phyloP scores from a whole-genome alignment of 2,888 invertebrate genomes.

The Leucophenga montana region DNA sequence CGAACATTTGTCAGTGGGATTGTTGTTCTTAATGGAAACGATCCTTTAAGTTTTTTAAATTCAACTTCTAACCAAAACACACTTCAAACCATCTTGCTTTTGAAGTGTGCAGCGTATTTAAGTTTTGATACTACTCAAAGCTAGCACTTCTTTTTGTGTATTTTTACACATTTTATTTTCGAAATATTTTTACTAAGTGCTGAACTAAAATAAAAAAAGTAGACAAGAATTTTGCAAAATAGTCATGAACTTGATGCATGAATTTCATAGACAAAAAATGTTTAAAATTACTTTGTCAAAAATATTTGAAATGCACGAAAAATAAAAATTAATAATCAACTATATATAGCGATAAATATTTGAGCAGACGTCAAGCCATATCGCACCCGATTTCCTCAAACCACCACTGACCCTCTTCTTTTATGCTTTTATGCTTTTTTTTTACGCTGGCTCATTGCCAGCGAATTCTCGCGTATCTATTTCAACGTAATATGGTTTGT shows the following conservation, averaged over 20 bases:
- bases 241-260: slow-evolving; percentile 60
- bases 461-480: slow-evolving; percentile 1
- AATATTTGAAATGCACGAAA: slow-evolving; percentile 42
- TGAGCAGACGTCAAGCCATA: slow-evolving; percentile 51
- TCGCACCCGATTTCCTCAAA: neutral
- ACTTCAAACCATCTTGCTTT: too few relatives aligned
- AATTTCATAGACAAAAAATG: slow-evolving; percentile 42
- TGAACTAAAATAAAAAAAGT: neutral
- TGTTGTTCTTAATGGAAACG: too few relatives aligned
- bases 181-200: neutral
- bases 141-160: neutral
- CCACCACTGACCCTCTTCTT: neutral
- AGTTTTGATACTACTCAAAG: too few relatives aligned
- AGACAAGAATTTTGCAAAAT: neutral
- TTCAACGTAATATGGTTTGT: neutral
- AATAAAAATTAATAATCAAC: neutral
- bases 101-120: too few relatives aligned
- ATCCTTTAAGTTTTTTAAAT: too few relatives aligned
- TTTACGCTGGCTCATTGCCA: neutral
- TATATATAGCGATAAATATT: slow-evolving; percentile 46
- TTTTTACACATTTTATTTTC: neutral
- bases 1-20: too few relatives aligned
- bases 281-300: slow-evolving; percentile 60
- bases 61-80: too few relatives aligned
- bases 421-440: neutral